Evolutionary conservation across 2,797 vertebrate species (phyloP), one percentile per base, ranked within the genome.

Genomic region (Sciaenops ocellatus): DNA sequence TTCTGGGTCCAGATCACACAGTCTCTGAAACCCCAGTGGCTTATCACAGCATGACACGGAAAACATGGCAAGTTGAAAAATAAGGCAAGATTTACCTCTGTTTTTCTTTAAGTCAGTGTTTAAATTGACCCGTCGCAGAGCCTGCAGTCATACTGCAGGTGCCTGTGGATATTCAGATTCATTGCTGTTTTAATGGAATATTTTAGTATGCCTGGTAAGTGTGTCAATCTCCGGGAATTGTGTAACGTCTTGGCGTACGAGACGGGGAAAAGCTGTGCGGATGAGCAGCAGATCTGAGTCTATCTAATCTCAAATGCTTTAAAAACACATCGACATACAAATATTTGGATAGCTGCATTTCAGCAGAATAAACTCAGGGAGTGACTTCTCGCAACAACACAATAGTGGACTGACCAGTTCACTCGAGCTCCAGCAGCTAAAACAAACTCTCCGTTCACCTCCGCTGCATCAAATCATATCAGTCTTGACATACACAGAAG

Each of bases 311-410:
- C 46, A 87, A 75, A 52, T 48, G 28, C 30, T 38, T 47, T 22
- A 67, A 86, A 84, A 83, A 74, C 52, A 76, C 64, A 77, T 50
- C 47, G 52, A 84, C 42, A 79, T 17, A 61, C 47, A 86, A 87
- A 88, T 82, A 86, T 90, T 90, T 87, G 77, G 65, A 70, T 46
- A 70, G 78, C 77, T 72, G 68, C 9, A 6, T 57, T 66, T 80
- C 16, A n/a, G 63, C 28, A 15, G 38, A 62, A 57, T 42, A 72
- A 61, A 76, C 65, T 76, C 48, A 48, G 62, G 8, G 38, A 69
- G 50, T 12, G 4, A 18, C 46, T 0, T 73, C 54, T 69, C 3
- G 4, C 41, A 86, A 59, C 30, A 55, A 3, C 56, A 56, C 46
- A 63, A 68, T 52, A 76, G 61, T 48, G n/a, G 28, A 51, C 64